phyloP scores from a whole-genome alignment of 2,113 vertebrate genomes.

The Porphyrio hochstetteri region DNA sequence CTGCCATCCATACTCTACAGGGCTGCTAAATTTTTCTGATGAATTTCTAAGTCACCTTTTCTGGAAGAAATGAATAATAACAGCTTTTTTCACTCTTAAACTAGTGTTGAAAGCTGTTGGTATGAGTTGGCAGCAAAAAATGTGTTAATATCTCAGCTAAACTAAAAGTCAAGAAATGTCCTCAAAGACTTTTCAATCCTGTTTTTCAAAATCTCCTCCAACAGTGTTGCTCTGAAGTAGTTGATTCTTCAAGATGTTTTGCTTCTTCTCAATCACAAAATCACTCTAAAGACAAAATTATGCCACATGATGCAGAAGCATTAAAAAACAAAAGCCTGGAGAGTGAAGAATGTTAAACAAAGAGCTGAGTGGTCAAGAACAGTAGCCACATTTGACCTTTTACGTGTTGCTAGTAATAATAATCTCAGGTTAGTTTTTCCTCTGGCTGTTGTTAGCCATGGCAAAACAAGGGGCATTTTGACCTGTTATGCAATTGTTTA shows the following conservation, averaged over 20 bases:
- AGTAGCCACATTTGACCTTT: constrained; percentile 22
- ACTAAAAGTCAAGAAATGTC: not conserved
- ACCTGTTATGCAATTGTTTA: not conserved
- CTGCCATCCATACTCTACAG: not conserved
- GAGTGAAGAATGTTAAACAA: not conserved
- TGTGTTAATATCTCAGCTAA: not conserved
- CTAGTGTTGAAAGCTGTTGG: constrained; percentile 5
- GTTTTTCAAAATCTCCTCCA: not conserved
- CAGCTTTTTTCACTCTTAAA: not conserved
- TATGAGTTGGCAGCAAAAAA: not conserved
- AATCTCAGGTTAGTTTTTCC: not conserved
- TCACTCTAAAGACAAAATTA: not conserved
- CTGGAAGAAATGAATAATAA: not conserved
- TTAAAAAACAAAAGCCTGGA: not conserved
- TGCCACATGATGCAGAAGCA: rapidly evolving
- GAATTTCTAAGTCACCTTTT: not conserved
- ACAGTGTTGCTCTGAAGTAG: not conserved
- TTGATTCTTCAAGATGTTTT: not conserved
- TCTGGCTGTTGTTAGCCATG: constrained; percentile 1
- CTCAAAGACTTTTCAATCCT: not conserved
- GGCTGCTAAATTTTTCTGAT: not conserved
- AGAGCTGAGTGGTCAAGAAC: not conserved
- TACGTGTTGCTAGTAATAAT: not conserved
- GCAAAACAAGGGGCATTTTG: constrained; percentile 2
- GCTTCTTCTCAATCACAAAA: not conserved